Percentiles rank a stretch among this genome's conserved stretches.
Conservation (phyloP, 2,888 invertebrate genomes). For the Tenthredo livida region DNA sequence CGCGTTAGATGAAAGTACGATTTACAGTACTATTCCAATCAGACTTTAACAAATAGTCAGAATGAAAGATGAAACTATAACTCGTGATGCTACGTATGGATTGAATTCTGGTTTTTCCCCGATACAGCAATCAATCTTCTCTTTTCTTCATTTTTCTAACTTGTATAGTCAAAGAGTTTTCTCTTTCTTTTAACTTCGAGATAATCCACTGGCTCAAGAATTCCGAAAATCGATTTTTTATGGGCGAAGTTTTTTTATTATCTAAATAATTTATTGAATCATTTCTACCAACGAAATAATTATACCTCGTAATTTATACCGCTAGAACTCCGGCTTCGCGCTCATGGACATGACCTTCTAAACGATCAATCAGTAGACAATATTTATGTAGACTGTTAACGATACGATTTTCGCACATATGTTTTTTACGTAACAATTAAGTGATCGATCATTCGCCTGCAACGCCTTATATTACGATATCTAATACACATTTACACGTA, state of each 20-base stretch:
- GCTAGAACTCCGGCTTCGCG: not conserved
- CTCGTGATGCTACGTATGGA: no score
- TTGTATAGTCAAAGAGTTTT: not conserved
- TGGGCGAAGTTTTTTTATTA: not conserved
- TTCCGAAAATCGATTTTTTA: not conserved
- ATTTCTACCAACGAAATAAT: not conserved
- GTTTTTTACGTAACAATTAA: not conserved
- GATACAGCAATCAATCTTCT: no score
- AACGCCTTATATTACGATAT: conserved; percentile 5
- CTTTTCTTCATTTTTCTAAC: not conserved
- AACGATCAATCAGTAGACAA: conserved; percentile 6
- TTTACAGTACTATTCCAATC: no score
- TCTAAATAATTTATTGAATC: not conserved
- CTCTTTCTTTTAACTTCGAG: not conserved
- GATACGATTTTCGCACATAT: not conserved
- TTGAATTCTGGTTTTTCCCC: no score
- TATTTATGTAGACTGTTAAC: not conserved
- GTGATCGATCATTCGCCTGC: conserved; percentile 36
- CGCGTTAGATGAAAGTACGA: no score
- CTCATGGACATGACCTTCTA: not conserved
- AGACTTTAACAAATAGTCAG: no score
- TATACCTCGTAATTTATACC: not conserved
- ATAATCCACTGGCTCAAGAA: not conserved
- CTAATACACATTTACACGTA: not conserved
- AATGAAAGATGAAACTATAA: no score